Percentiles rank a stretch among this genome's conserved stretches.
Conservation (phyloP, 2,888 invertebrate genomes). For the Hoplodrina blanda region DNA sequence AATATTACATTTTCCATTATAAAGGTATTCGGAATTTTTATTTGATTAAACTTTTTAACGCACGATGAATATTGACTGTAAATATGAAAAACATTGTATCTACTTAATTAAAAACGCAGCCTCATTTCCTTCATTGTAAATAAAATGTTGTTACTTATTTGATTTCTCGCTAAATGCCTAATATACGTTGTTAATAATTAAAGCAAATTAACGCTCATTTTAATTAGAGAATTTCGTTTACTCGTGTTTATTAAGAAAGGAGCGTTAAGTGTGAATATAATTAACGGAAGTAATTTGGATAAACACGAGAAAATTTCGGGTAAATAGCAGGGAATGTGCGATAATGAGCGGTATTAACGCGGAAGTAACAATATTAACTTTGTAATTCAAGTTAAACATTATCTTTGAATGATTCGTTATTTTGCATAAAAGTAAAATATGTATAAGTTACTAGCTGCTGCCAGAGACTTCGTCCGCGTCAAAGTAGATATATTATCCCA, state of each 20-base stretch:
- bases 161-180: background rate
- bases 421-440: background rate
- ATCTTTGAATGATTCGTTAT: background rate
- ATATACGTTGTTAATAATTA: slow-evolving; percentile 9
- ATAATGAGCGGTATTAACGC: background rate
- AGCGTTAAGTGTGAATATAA: slow-evolving; percentile 16
- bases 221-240: slow-evolving; percentile 21
- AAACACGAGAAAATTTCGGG: background rate
- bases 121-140: background rate
- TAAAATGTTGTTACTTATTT: background rate
- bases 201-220: slow-evolving; percentile 14
- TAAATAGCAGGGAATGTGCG: slow-evolving; percentile 10
- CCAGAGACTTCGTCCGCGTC: too few species aligned
- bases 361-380: slow-evolving; percentile 14
- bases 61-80: background rate
- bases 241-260: slow-evolving; percentile 15
- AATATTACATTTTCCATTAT: background rate
- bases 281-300: slow-evolving; percentile 23
- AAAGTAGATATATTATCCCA: too few species aligned
- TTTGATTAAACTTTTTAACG: background rate
- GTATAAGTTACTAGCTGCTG: too few species aligned
- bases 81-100: background rate
- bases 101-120: background rate
- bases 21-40: background rate
- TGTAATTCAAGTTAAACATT: background rate